Conservation (phyloP, 2,888 invertebrate genomes). For the Caenorhabditis panamensis region DNA sequence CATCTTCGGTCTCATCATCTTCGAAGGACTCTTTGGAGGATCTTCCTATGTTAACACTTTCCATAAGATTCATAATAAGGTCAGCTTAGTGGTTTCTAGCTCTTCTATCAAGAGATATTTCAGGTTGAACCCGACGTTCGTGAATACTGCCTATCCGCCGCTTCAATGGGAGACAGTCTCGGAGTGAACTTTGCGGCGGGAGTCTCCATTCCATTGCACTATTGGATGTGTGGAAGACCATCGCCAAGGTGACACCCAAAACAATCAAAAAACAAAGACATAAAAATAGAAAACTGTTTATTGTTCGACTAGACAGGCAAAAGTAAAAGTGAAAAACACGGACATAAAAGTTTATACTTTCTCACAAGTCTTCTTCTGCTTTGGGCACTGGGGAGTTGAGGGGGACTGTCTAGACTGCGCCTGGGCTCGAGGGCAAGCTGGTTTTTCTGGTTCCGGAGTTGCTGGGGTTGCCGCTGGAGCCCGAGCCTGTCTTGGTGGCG, state of each 20-base stretch:
- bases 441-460: too few species aligned
- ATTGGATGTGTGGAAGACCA: constrained; percentile 62
- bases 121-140: constrained; percentile 67
- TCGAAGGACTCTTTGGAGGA: constrained; percentile 88
- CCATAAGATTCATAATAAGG: constrained; percentile 87
- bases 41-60: constrained; percentile 90
- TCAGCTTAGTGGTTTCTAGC: constrained; percentile 75
- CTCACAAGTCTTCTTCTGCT: constrained; percentile 10
- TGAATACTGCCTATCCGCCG: constrained; percentile 88
- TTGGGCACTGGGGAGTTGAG: neutral
- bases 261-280: neutral
- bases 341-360: neutral
- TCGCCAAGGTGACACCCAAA: constrained; percentile 41
- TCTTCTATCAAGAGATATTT: neutral
- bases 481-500: neutral
- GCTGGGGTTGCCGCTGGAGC: too few species aligned
- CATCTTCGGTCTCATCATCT: constrained; percentile 86
- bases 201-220: constrained; percentile 60
- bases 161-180: constrained; percentile 83
- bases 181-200: constrained; percentile 64
- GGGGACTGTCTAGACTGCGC: neutral
- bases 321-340: constrained; percentile 4
- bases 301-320: too few species aligned
- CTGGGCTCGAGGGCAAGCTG: too few species aligned
- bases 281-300: neutral